Base-by-base conservation (phyloP, 2,888 invertebrate species). In the Volucella inanis region DNA sequence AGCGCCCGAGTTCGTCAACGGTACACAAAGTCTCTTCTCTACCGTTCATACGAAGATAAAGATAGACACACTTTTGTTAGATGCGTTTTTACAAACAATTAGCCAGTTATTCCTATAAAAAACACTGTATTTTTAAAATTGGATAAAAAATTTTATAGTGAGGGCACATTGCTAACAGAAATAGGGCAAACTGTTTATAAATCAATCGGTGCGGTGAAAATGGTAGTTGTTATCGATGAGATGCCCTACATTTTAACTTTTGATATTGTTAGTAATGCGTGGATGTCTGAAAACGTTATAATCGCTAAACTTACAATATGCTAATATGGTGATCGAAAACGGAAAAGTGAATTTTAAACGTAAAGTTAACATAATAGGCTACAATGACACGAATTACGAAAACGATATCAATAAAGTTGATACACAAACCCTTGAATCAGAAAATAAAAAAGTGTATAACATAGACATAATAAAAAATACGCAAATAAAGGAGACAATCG, bases 271-370 rank as follows among this genome's bases (percentile, higher is more conserved):
- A 52, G 31, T 15, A 55, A 45, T 54, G 67, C 31, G 18, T 67
- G 54, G 52, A 54, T 67, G 18, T 54, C 54, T 11, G 67, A 67
- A 67, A 43, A 67, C 8, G 10, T 55, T 10, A 67, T 61, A 54
- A 54, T 67, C 54, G 54, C 55, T n/a, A 67, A 45, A 45, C 8
- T 67, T 54, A 43, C 1, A 67, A 45, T 45, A 43, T 11, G 43
- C 67, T 43, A 22, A 67, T 54, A 22, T 67, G 43, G 22, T 22
- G 9, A 67, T 67, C 15, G 43, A 54, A 43, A 41, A 8, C 22
- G 52, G 41, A 67, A 67, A 22, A 8, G 22, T 52, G 52, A 18
- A 54, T 3, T 14, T 67, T 8, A 41, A 39, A 31, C 54, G 18
- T 45, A 52, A 54, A 54, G 67, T 45, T n/a, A 52, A 45, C 31